Evolutionary conservation across 2,113 vertebrate genomes (phyloP).

Genomic region (Pholis gunnellus): DNA sequence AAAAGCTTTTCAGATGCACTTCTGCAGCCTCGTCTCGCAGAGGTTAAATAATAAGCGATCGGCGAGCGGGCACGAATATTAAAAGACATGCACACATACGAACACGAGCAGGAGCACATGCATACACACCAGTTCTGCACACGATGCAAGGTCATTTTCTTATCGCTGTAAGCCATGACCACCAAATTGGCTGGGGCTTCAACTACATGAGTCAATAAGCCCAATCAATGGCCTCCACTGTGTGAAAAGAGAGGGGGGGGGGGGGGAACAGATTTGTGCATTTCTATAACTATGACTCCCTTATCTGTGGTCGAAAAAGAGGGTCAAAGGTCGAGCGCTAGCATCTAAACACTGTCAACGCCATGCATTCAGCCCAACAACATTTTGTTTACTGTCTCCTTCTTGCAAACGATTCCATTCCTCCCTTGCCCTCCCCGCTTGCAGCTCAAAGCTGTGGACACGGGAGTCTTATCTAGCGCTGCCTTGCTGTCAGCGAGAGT

Average conservation of each 20-base stretch:
- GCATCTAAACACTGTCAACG: constrained; percentile 24
- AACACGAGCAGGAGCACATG: background rate
- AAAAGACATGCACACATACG: background rate
- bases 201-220: constrained; percentile 68
- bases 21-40: constrained; percentile 63
- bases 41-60: constrained; percentile 41
- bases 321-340: constrained; percentile 54
- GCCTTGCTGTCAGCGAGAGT: constrained; percentile 76
- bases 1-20: constrained; percentile 70
- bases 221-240: constrained; percentile 63
- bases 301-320: constrained; percentile 57
- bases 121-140: constrained; percentile 2
- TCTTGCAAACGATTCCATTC: background rate
- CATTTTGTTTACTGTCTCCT: constrained; percentile 36
- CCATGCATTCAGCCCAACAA: constrained; percentile 2
- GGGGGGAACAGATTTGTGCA: constrained; percentile 21
- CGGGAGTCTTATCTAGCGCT: constrained; percentile 78
- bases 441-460: constrained; percentile 68
- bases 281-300: constrained; percentile 38
- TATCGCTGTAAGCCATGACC: constrained; percentile 61
- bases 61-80: constrained; percentile 15
- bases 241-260: constrained; percentile 30
- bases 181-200: constrained; percentile 58
- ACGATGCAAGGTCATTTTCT: constrained; percentile 61
- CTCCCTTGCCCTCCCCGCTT: constrained; percentile 10